A percentile compares a stretch with the other conserved stretches of the same genome.
phyloP scores from a whole-genome alignment of 1,140 invertebrate species.

The Brachionus koreanus region DNA sequence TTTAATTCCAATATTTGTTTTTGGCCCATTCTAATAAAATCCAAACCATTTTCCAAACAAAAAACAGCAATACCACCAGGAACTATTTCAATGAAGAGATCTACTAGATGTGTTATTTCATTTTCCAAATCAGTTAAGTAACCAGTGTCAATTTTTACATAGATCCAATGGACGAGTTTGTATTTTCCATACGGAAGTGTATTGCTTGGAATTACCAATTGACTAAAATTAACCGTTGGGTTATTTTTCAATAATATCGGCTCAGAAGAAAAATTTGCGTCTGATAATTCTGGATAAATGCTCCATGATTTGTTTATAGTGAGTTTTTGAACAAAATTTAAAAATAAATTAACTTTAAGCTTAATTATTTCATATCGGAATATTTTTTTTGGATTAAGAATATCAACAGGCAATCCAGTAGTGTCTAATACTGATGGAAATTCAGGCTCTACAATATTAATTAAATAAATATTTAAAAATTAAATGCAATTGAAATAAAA shows the following conservation, averaged over 20 bases:
- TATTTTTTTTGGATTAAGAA: neutral
- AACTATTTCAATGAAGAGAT: slow-evolving; percentile 2
- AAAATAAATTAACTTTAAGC: neutral
- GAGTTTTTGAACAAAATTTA: neutral
- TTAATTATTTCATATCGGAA: slow-evolving; percentile 14
- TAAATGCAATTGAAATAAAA: too few relatives aligned
- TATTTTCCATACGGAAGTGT: neutral
- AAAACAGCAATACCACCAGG: slow-evolving; percentile 27
- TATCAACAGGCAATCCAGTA: neutral
- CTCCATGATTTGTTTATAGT: neutral
- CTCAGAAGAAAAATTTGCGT: neutral
- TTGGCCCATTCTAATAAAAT: neutral
- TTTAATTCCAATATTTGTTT: slow-evolving; percentile 19
- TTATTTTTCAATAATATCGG: neutral
- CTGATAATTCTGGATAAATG: neutral
- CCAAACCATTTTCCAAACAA: neutral
- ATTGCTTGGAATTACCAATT: neutral
- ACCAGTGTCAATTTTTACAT: neutral
- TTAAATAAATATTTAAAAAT: too few relatives aligned
- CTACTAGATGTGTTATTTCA: neutral
- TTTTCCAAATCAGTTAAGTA: neutral
- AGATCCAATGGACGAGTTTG: neutral
- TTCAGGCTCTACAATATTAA: too few relatives aligned
- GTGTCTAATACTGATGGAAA: too few relatives aligned
- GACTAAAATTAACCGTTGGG: neutral